Evolutionary conservation across 1,140 invertebrate species (phyloP), one percentile per base, ranked within the genome.

Genomic region (Eulimnadia texana): DNA sequence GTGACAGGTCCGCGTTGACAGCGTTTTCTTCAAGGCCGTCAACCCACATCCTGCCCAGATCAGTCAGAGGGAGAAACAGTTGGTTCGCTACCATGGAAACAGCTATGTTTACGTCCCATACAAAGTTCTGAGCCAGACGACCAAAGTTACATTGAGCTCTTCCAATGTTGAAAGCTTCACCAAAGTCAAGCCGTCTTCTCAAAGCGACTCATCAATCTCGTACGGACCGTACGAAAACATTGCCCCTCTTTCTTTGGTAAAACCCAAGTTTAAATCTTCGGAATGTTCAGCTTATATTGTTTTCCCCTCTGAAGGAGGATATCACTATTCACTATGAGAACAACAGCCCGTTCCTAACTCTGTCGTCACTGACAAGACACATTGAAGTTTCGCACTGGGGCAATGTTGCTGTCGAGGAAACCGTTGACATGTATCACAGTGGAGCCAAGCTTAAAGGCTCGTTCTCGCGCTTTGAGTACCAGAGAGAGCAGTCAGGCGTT

Each of bases 351-450:
- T 98, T 99, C 72, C 73, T 99, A 50, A 92, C 89, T 25, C 87
- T 98, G 0, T 91, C 86, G 0, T 79, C 78, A 42, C 72, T 99
- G 65, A 84, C 91, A 62, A 80, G 97, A 42, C 75, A 82, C 0
- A 90, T 99, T 69, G 95, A 99, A 76, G 81, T 99, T 1, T 99
- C 95, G 0, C 95, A 98, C 72, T 99, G 97, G 97, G 96, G 96
- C 19, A 98, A 98, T 69, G 93, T 99, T 72, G 94, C 95, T 64
- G 80, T 99, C 2, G 93, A 98, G 71, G 96, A 99, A 71, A 83
- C 84, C 0, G 83, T 98, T 70, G 89, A 98, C 70, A 77, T 99
- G 63, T 72, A 84, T 20, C 95, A 99, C 70, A 86, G 85, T 57
- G 97, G 97, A 25, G 95, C 97, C 11, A 79, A 83, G 63, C 73